Evolutionary conservation across 2,113 vertebrate genomes (phyloP), one percentile per base, ranked within the genome.

Genomic region (Corvus cornix): DNA sequence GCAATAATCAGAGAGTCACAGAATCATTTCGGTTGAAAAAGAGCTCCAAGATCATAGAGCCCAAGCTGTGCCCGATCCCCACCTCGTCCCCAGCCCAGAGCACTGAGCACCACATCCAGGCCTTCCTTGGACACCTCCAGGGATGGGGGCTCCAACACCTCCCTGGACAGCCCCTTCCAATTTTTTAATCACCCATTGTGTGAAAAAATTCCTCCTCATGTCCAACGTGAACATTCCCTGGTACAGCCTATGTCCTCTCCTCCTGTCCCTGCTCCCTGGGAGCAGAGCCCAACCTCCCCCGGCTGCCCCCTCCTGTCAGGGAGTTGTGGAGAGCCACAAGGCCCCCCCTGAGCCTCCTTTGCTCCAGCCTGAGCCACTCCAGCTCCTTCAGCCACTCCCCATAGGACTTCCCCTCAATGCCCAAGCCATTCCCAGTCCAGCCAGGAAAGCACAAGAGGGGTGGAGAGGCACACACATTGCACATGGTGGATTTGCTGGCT

Each of bases 271-370:
- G 33, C 8, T 89, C 37, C 66, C 33, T 28, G 33, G 46, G 10
- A 68, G 11, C 28, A 75, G 6, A 53, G 7, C 33, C 52, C 0
- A 1, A 49, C 1, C 13, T 2, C 16, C 8, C 12, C 12, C 0
- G 0, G 44, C 15, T 81, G 44, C 5, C 24, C 30, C 11, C 16
- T 72, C 58, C 43, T 70, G 58, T 2, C 85, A 80, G 58, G 37
- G 51, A 64, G 6, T 2, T 51, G 35, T 43, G 33, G 4, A 73
- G n/a, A 55, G 30, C 9, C 13, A 79, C 0, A 56, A 16, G 26
- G 9, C 3, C 14, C 14, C n/a, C 11, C 31, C 28, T 37, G n/a
- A 89, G 20, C 62, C n/a, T 76, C 30, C 30, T 68, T 8, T 82
- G 0, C n/a, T 75, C n/a, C 64, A 77, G 46, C 5, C 27, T 70